phyloP scores from a whole-genome alignment of 2,113 vertebrate species.

The Protobothrops flavoviridis region DNA sequence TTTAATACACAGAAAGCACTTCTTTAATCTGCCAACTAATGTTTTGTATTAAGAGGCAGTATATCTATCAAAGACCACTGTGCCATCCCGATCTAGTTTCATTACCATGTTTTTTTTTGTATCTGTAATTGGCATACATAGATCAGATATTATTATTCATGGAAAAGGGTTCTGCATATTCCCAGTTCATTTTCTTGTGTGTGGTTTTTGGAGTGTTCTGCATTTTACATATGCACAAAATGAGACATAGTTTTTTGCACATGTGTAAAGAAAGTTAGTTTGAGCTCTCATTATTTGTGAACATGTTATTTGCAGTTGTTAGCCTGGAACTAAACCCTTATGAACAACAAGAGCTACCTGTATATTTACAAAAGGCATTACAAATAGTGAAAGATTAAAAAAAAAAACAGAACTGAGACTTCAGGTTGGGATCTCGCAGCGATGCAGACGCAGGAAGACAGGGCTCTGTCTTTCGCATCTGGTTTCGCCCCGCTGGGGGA shows the following conservation, averaged over 20 bases:
- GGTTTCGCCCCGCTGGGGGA: too few relatives aligned
- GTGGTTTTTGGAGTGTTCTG: not conserved
- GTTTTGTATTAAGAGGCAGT: not conserved
- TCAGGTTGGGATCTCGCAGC: too few relatives aligned
- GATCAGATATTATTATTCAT: not conserved
- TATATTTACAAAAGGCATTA: not conserved
- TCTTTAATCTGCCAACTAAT: not conserved
- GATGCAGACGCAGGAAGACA: too few relatives aligned
- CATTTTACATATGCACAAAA: not conserved
- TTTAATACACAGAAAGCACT: not conserved
- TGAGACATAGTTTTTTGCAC: not conserved
- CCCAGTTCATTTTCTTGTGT: not conserved
- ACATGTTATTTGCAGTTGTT: not conserved
- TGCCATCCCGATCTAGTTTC: not conserved
- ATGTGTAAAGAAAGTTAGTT: not conserved
- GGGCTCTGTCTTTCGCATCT: too few relatives aligned
- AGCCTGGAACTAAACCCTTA: not conserved
- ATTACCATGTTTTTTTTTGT: not conserved
- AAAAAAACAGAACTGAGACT: slow-evolving; percentile 27
- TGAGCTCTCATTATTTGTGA: not conserved
- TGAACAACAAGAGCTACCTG: not conserved
- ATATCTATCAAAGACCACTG: not conserved
- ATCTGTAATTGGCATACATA: not conserved
- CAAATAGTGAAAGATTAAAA: slow-evolving; percentile 49
- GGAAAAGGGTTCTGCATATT: not conserved